Conservation (phyloP, 1,140 invertebrate species). For the Hydropsyche tenuis region DNA sequence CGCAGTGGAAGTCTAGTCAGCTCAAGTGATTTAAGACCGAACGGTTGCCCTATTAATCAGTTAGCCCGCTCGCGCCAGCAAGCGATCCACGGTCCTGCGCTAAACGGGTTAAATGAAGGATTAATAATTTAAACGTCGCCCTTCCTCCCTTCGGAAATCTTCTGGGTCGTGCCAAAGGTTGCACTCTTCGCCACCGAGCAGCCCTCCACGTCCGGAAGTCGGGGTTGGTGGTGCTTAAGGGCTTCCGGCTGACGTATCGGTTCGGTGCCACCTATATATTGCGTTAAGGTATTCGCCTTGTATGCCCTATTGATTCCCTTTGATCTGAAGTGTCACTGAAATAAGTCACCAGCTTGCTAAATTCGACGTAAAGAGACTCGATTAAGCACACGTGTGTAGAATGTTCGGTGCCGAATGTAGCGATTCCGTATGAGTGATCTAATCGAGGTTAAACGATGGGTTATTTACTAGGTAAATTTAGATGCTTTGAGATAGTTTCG, state of each 20-base stretch:
- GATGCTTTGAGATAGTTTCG: too few species aligned
- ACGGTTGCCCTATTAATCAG: constrained; percentile 35
- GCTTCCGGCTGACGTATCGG: constrained; percentile 17
- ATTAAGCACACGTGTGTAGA: too few species aligned
- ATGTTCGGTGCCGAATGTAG: too few species aligned
- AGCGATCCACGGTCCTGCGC: constrained; percentile 28
- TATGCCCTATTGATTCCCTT: constrained; percentile 6
- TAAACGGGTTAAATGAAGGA: constrained; percentile 47
- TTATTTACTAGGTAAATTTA: too few species aligned
- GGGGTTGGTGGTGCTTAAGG: constrained; percentile 17
- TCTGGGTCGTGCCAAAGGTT: constrained; percentile 14
- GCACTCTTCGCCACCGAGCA: constrained; percentile 24
- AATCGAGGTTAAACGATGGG: too few species aligned
- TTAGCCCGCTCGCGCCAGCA: constrained; percentile 22
- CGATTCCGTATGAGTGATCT: too few species aligned
- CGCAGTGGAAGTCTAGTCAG: background rate
- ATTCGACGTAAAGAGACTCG: too few species aligned
- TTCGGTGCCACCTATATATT: background rate
- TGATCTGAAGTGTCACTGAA: background rate
- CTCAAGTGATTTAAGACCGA: constrained; percentile 31
- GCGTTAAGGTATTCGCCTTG: background rate
- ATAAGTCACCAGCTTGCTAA: background rate
- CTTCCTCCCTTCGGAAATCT: background rate
- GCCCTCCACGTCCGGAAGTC: background rate
- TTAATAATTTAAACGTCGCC: constrained; percentile 44